phyloP scores from a whole-genome alignment of 2,888 invertebrate species.

The Ophion ellenae region DNA sequence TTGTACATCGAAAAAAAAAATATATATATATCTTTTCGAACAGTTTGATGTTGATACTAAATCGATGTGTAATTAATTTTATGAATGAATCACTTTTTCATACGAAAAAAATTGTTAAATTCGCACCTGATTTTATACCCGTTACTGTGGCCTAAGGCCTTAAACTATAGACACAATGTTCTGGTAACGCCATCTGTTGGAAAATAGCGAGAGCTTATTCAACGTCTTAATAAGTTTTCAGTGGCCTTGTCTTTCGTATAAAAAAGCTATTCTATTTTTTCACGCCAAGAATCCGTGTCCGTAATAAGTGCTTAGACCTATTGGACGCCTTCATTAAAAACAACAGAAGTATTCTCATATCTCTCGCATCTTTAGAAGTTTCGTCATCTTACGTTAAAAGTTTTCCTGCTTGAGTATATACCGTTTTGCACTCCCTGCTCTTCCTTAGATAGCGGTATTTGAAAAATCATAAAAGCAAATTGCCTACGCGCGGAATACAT shows the following conservation, averaged over 20 bases:
- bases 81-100: too few species aligned
- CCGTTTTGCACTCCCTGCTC: background rate
- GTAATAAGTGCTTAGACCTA: background rate
- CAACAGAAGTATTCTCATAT: background rate
- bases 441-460: constrained; percentile 41
- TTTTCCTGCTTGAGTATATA: background rate
- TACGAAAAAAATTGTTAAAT: too few species aligned
- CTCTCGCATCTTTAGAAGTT: background rate
- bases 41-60: too few species aligned
- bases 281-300: background rate
- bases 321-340: background rate
- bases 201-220: too few species aligned
- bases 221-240: background rate
- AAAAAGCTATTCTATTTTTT: background rate
- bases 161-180: too few species aligned
- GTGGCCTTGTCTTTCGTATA: background rate
- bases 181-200: too few species aligned
- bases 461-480: constrained; percentile 69
- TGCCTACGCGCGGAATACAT: constrained; percentile 64
- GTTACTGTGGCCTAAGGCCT: too few species aligned
- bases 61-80: too few species aligned
- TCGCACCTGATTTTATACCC: too few species aligned
- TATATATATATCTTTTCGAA: too few species aligned
- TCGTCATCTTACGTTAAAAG: background rate
- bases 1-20: too few species aligned